phyloP scores from a whole-genome alignment of 2,888 invertebrate genomes.

The Incurvaria masculella region DNA sequence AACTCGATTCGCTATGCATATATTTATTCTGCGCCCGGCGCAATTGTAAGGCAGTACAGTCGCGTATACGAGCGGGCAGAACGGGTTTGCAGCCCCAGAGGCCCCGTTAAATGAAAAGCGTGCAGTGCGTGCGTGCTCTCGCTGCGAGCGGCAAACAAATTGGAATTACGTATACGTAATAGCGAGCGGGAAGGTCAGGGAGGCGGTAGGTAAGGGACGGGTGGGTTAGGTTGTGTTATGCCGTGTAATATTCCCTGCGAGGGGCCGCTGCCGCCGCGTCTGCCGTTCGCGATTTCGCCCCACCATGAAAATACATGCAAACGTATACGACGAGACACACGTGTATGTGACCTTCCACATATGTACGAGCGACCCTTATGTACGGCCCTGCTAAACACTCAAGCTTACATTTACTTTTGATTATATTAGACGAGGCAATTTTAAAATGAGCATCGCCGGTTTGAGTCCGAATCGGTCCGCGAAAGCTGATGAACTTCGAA shows the following conservation, averaged over 20 bases:
- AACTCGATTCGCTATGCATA: no score
- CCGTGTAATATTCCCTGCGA: background rate
- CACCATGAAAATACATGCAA: background rate
- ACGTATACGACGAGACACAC: background rate
- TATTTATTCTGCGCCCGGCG: no score
- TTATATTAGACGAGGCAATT: background rate
- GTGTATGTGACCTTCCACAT: no score
- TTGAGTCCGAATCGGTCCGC: no score
- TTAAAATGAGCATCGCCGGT: no score
- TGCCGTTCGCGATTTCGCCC: background rate
- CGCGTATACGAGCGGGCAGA: background rate
- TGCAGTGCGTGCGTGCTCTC: background rate
- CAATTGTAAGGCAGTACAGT: no score
- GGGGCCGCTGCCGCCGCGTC: background rate
- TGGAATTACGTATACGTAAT: background rate
- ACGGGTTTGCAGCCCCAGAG: background rate
- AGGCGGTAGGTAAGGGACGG: background rate
- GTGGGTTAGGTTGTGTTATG: background rate
- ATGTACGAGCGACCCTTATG: background rate
- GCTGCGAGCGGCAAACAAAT: background rate
- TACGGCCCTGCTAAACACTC: background rate
- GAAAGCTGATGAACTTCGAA: no score
- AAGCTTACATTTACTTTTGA: background rate
- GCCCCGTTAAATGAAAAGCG: background rate
- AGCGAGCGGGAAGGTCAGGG: background rate